These are phyloP conservation scores for Tinamus major DNA, from an alignment of 2,797 vertebrate species.

Conservation along the genomic window DNA sequence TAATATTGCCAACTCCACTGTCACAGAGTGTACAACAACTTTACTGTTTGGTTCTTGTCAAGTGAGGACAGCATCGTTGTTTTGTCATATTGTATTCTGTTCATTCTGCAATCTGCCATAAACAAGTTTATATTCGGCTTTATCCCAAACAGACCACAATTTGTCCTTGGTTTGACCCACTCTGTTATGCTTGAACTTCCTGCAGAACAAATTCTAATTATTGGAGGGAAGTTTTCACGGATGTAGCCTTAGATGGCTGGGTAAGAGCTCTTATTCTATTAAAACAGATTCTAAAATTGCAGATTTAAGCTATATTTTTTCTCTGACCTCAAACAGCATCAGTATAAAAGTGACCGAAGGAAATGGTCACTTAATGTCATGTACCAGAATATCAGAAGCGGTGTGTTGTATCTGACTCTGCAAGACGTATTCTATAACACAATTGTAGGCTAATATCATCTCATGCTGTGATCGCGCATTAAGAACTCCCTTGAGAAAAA, in stretches of 20 bases:
- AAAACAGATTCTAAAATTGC: not conserved
- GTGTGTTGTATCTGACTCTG: not conserved
- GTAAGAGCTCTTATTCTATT: not conserved
- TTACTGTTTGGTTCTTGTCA: not conserved
- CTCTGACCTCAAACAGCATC: not conserved
- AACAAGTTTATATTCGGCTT: conserved; percentile 57
- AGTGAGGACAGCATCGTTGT: not conserved
- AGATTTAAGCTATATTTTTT: not conserved
- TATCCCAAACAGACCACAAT: conserved; percentile 29
- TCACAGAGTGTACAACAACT: not conserved
- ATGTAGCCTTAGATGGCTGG: conserved; percentile 24
- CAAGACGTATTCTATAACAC: not conserved
- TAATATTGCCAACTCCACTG: not conserved
- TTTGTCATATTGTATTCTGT: conserved; percentile 17
- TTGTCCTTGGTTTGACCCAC: conserved; percentile 56
- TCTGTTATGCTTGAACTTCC: conserved; percentile 68
- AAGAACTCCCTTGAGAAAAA: not conserved
- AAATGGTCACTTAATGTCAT: not conserved
- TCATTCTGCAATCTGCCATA: conserved; percentile 13
- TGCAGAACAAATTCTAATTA: conserved; percentile 64
- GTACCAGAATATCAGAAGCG: not conserved
- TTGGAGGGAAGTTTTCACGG: conserved; percentile 23
- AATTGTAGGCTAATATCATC: not conserved
- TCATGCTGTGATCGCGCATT: not conserved
- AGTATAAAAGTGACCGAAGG: not conserved